These are phyloP conservation scores for Drosophila paramelanica DNA, from an alignment of 2,888 invertebrate species.

Conservation along the genomic window DNA sequence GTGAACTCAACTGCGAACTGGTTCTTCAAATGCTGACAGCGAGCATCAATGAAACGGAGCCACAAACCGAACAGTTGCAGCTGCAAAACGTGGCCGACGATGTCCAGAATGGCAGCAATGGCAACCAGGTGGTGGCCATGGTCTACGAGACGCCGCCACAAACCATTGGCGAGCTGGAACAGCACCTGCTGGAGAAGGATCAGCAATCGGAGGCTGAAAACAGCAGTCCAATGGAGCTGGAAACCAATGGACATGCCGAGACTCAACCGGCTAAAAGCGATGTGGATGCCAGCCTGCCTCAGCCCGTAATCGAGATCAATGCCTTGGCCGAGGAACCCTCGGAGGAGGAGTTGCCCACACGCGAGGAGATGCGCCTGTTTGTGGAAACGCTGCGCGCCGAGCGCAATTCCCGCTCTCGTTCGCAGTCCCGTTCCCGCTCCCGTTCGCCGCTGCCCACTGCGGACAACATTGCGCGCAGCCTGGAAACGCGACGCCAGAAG, in stretches of 20 bases:
- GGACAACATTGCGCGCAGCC: constrained; percentile 69
- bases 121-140: constrained; percentile 45
- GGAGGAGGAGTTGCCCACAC: constrained; percentile 27
- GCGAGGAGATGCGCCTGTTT: constrained; percentile 60
- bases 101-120: constrained; percentile 17
- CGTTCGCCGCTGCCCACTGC: constrained; percentile 72
- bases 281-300: constrained; percentile 32
- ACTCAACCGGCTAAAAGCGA: background rate
- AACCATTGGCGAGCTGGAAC: constrained; percentile 32
- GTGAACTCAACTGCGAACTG: constrained; percentile 64
- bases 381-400: constrained; percentile 59
- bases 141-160: constrained; percentile 51
- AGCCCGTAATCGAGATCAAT: constrained; percentile 64
- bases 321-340: constrained; percentile 28
- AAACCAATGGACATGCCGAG: constrained; percentile 23
- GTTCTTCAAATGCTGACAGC: constrained; percentile 68
- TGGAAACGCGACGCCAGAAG: constrained; percentile 54
- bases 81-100: constrained; percentile 75
- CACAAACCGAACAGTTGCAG: constrained; percentile 22
- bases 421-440: constrained; percentile 40
- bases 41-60: constrained; percentile 30
- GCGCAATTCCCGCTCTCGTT: constrained; percentile 53
- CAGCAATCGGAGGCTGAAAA: constrained; percentile 14
- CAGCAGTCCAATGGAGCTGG: constrained; percentile 40
- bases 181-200: constrained; percentile 62